Percentiles rank a stretch among this genome's conserved stretches.
Conservation (phyloP, 1,140 invertebrate species). For the Ruditapes philippinarum region DNA sequence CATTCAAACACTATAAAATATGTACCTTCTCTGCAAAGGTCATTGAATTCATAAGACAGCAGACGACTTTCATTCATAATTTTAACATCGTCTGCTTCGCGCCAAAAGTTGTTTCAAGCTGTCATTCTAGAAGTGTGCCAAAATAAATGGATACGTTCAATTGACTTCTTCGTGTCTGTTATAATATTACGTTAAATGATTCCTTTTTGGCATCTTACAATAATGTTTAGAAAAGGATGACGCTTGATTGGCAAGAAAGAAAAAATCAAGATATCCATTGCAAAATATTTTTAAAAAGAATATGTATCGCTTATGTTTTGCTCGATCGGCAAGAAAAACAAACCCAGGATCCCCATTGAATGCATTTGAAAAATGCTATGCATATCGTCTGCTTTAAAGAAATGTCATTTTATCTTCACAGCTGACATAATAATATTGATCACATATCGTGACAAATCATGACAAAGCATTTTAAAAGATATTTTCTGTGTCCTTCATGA, state of each 20-base stretch:
- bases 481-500: no score
- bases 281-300: no score
- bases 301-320: no score
- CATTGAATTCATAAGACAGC: not conserved
- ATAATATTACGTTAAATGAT: constrained; percentile 21
- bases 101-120: constrained; percentile 30
- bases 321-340: no score
- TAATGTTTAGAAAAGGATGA: constrained; percentile 11
- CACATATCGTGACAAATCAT: no score
- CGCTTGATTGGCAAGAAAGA: not conserved
- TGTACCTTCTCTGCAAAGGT: constrained; percentile 1
- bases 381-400: no score
- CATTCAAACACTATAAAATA: not conserved
- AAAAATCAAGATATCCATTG: no score
- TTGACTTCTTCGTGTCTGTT: not conserved
- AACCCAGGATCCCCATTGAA: no score
- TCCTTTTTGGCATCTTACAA: constrained; percentile 22
- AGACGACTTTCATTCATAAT: not conserved
- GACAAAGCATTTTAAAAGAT: no score
- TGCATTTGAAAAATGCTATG: no score
- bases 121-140: constrained; percentile 19
- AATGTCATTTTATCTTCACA: no score
- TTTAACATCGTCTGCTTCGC: not conserved
- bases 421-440: no score
- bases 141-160: constrained; percentile 47